A percentile compares a stretch with the other conserved stretches of the same genome.
These are phyloP conservation scores for Panthera uncia DNA, from an alignment of 2,113 vertebrate genomes.

Conservation along the genomic window DNA sequence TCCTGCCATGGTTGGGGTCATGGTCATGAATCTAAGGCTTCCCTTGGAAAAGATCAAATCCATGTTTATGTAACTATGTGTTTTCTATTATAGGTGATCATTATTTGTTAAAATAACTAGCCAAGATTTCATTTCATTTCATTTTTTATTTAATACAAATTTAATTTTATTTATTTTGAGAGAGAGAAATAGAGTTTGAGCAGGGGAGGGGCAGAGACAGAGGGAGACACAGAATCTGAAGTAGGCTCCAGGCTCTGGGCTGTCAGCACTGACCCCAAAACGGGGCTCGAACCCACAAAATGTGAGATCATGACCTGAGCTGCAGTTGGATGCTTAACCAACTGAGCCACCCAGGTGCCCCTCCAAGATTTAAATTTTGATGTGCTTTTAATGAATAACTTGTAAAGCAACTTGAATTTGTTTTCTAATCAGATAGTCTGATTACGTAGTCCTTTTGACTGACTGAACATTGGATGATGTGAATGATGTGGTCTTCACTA, in stretches of 20 bases:
- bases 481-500: not conserved
- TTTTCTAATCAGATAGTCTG: not conserved
- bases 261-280: too few species aligned
- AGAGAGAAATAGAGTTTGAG: too few species aligned
- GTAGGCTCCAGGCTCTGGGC: too few species aligned
- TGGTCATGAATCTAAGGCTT: not conserved
- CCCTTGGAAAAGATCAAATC: not conserved
- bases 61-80: not conserved
- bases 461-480: not conserved
- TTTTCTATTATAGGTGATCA: not conserved
- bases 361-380: not conserved
- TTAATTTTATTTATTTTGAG: too few species aligned
- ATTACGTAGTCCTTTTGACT: not conserved
- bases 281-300: too few species aligned
- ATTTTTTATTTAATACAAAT: too few species aligned
- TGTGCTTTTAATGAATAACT: not conserved
- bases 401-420: not conserved
- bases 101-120: not conserved
- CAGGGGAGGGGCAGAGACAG: too few species aligned
- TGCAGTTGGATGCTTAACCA: too few species aligned
- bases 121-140: not conserved
- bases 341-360: too few species aligned
- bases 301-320: too few species aligned
- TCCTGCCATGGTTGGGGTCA: not conserved
- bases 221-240: too few species aligned